Conservation (phyloP, 2,888 invertebrate genomes). For the Cistogaster globosa region DNA sequence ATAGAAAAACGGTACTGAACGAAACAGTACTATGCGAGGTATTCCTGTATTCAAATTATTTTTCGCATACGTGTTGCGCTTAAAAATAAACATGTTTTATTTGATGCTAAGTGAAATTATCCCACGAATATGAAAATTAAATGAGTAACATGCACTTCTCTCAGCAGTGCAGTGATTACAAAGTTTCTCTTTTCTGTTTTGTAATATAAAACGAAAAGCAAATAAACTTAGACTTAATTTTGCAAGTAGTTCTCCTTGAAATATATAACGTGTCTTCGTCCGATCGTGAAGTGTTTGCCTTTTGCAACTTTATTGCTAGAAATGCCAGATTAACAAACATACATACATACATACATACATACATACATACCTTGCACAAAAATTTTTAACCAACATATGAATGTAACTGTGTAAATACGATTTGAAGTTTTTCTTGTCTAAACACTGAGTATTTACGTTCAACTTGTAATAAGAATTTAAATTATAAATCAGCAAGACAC, state of each 20-base stretch:
- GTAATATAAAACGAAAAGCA: conserved; percentile 18
- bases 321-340: conserved; percentile 2
- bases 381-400: not conserved
- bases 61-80: no score
- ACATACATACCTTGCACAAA: not conserved
- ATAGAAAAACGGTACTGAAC: no score
- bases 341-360: not conserved
- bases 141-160: conserved; percentile 30
- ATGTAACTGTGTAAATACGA: no score
- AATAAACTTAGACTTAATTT: conserved; percentile 42
- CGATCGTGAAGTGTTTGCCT: not conserved
- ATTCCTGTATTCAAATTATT: no score
- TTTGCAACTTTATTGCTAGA: not conserved
- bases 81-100: not conserved
- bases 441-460: not conserved
- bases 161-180: not conserved
- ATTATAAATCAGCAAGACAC: no score
- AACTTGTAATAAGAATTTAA: not conserved
- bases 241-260: conserved; percentile 69
- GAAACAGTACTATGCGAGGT: no score
- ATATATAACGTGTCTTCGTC: conserved; percentile 42
- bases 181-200: not conserved
- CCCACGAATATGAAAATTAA: conserved; percentile 49
- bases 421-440: not conserved
- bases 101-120: not conserved